Evolutionary conservation across 2,888 invertebrate species (phyloP).

Genomic region (Harpagoxenus sublaevis): DNA sequence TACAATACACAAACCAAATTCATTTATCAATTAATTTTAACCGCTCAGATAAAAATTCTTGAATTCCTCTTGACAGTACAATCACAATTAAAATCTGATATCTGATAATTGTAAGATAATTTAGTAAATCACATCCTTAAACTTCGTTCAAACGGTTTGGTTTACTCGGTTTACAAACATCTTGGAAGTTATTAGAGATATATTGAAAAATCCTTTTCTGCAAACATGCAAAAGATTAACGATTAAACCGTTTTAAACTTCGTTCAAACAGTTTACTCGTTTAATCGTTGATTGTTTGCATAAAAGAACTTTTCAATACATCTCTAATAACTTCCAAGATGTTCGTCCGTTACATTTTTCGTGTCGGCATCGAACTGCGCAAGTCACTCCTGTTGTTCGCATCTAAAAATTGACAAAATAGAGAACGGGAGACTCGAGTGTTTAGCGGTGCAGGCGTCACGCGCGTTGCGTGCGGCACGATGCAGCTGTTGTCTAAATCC

Average conservation of each 20-base stretch:
- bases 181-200: background rate
- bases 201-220: background rate
- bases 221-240: background rate
- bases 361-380: background rate
- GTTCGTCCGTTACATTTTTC: background rate
- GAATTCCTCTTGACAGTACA: background rate
- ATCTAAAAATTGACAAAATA: slow-evolving; percentile 39
- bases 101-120: background rate
- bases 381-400: background rate
- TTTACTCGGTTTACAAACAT: background rate
- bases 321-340: slow-evolving; percentile 1
- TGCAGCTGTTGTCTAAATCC: slow-evolving; percentile 55
- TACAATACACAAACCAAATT: background rate
- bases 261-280: background rate
- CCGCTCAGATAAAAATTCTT: background rate
- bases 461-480: slow-evolving; percentile 26
- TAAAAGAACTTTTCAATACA: background rate
- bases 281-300: background rate
- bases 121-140: background rate
- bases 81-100: background rate
- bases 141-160: background rate
- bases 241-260: background rate
- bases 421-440: slow-evolving; percentile 17
- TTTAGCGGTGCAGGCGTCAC: slow-evolving; percentile 12
- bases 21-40: background rate